Evolutionary conservation across 2,888 invertebrate species (phyloP), one percentile per base, ranked within the genome.

Genomic region (Drosophila pseudotakahashii): DNA sequence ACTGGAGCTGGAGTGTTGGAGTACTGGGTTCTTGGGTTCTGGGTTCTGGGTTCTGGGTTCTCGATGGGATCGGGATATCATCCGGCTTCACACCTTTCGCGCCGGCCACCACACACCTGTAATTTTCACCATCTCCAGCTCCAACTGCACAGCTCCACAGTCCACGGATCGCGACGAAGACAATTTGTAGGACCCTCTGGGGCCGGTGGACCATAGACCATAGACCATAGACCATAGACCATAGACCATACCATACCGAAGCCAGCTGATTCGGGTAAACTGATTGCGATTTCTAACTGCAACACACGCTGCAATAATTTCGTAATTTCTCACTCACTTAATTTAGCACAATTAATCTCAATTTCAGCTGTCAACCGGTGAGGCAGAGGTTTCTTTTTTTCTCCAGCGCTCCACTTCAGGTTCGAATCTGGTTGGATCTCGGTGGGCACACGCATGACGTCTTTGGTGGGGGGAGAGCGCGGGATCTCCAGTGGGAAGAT

Each of bases 301-400:
- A 73, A 58, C 73, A 59, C 81, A 72, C 76, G 73, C 54, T 78
- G 82, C 80, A 81, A 85, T 82, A 82, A 82, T 82, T 82, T 82
- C 82, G 88, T 88, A 89, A 89, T 88, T 88, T 88, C 86, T 88
- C 88, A 88, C 88, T 88, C 84, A 89, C 79, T 89, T 88, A 88
- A 89, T 89, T 84, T 79, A 78, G 73, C 81, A 86, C 82, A 86
- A 88, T 88, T 89, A 88, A 88, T 88, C 88, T 88, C 88, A 88
- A 88, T 88, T 88, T 88, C 81, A 81, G 75, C 85, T 85, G 82
- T 88, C 86, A 80, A 84, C 79, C 63, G 52, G 32, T 48, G 45
- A 36, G 11, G 58, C 61, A 52, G 60, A 34, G 39, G 32, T 32
- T 44, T 54, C 48, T 55, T 42, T 34, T 19, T 42, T 34, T 19